Conservation (phyloP, 2,888 invertebrate species). For the Callyntrura guangdongensis region DNA sequence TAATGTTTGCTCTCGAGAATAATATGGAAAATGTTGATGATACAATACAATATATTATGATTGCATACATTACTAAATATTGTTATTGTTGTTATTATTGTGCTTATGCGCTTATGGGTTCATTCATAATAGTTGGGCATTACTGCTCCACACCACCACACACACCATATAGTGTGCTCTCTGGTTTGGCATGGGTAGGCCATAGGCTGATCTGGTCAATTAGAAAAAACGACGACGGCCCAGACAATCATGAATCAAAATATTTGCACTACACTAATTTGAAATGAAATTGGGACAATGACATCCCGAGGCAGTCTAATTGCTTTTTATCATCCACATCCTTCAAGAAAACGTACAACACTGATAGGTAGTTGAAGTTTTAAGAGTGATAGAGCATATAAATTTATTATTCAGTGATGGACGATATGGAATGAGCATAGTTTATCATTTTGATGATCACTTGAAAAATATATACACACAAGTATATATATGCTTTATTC, state of each 20-base stretch:
- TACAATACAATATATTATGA: constrained; percentile 21
- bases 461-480: not conserved
- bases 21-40: constrained; percentile 31
- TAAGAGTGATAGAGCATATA: not conserved
- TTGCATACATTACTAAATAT: constrained; percentile 4
- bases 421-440: constrained; percentile 42
- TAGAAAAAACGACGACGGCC: constrained; percentile 72
- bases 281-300: constrained; percentile 82
- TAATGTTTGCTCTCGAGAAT: not conserved
- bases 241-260: constrained; percentile 82
- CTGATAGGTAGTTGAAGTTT: constrained; percentile 36
- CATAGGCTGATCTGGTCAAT: constrained; percentile 36
- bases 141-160: too few species aligned
- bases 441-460: constrained; percentile 56
- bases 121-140: constrained; percentile 24
- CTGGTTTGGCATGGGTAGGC: not conserved
- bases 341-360: constrained; percentile 45
- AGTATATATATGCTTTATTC: too few species aligned
- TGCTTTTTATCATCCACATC: constrained; percentile 77
- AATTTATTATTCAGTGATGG: constrained; percentile 43
- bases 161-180: not conserved
- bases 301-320: constrained; percentile 80
- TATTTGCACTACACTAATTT: constrained; percentile 81
- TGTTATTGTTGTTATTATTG: constrained; percentile 29
- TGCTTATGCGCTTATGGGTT: constrained; percentile 56